Evolutionary conservation across 2,113 vertebrate genomes (phyloP), one percentile per base, ranked within the genome.

Genomic region (Monopterus albus): DNA sequence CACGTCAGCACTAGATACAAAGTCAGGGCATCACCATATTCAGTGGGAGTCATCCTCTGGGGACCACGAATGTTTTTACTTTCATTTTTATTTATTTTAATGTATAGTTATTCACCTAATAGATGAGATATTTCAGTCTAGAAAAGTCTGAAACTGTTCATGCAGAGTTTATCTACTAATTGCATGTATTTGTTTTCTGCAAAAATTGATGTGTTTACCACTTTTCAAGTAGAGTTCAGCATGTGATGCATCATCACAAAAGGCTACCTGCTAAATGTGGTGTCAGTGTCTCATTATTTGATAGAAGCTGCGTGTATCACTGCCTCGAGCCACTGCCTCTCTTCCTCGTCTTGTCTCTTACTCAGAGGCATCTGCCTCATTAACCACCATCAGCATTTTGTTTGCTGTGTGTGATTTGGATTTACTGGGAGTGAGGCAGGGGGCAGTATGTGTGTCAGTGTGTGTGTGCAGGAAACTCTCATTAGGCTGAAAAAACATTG

Each of bases 401-500:
- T 88, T 87, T 89, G 78, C 79, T 75, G 61, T 72, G 69, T 86
- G 81, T 75, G 79, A 84, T 91, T 85, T 89, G 83, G 84, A 87
- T 43, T 78, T 65, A 78, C 53, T 75, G 78, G 52, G 64, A 78
- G 59, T 78, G 85, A 86, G 55, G 81, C 72, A 69, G 76, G 68
- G 64, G 72, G 55, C 56, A 35, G 51, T 61, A 2, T 46, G 55
- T 55, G 43, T 59, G 43, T 57, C 43, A 43, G 66, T 40, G 42
- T 62, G 23, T 56, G 38, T 28, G 38, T 36, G 57, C 35, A 67
- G 63, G 60, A 58, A 89, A 69, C 81, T 80, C 91, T 92, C 92
- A 92, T 93, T 94, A 93, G 82, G 72, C 72, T 88, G 66, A 79
- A 90, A 91, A 92, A 90, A 91, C 85, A 89, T 85, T 87, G 87